These are phyloP conservation scores for Herpailurus yagouaroundi DNA, from an alignment of 2,113 vertebrate species.

Conservation along the genomic window DNA sequence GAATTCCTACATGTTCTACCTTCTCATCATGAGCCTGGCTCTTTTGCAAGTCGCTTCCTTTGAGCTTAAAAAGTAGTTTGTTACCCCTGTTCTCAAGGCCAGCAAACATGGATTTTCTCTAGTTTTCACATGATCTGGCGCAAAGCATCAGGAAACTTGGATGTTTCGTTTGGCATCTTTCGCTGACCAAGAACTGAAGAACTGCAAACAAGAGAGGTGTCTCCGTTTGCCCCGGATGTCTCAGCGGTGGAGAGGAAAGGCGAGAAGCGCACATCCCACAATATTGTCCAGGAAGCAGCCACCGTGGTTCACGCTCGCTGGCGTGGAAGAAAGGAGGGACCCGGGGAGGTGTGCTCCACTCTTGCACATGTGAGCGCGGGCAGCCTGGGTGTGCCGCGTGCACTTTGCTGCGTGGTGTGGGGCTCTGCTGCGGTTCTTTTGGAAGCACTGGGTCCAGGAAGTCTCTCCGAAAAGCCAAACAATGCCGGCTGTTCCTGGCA, in stretches of 20 bases:
- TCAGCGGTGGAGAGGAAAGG: background rate
- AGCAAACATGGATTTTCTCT: constrained; percentile 55
- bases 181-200: constrained; percentile 8
- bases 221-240: background rate
- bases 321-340: background rate
- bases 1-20: background rate
- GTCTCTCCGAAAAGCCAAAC: constrained; percentile 53
- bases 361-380: background rate
- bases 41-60: constrained; percentile 19
- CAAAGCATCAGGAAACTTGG: constrained; percentile 54
- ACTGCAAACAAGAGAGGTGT: background rate
- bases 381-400: background rate
- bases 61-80: background rate
- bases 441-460: constrained; percentile 43
- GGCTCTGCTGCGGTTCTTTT: background rate
- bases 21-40: background rate
- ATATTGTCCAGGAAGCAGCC: background rate
- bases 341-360: background rate
- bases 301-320: rapidly evolving
- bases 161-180: constrained; percentile 58
- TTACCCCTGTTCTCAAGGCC: constrained; percentile 29
- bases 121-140: constrained; percentile 53
- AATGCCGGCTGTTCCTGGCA: constrained; percentile 53
- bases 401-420: rapidly evolving
- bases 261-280: background rate